These are phyloP conservation scores for Trichogramma dendrolimi DNA, from an alignment of 2,888 invertebrate genomes.

Conservation along the genomic window DNA sequence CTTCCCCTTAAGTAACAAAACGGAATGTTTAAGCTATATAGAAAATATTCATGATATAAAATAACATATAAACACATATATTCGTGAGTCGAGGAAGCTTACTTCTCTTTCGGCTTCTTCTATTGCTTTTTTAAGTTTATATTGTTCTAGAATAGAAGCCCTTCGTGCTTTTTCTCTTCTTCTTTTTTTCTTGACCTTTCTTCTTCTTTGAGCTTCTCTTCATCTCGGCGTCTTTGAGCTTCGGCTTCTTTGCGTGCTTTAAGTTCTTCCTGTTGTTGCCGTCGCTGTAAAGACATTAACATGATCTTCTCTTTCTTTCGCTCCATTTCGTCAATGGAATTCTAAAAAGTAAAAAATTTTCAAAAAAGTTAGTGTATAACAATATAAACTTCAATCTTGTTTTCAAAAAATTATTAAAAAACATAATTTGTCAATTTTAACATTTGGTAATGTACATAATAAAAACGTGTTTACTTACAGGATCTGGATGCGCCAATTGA, in stretches of 20 bases:
- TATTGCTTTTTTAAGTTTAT: constrained; percentile 87
- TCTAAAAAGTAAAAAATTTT: constrained; percentile 54
- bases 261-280: constrained; percentile 85
- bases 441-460: constrained; percentile 9
- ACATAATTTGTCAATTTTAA: background rate
- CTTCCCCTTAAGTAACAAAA: constrained; percentile 62
- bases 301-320: constrained; percentile 88
- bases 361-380: background rate
- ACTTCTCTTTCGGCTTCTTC: constrained; percentile 88
- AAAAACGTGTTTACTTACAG: constrained; percentile 54
- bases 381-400: background rate
- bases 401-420: background rate
- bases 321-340: constrained; percentile 85
- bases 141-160: constrained; percentile 85
- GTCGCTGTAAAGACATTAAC: constrained; percentile 81
- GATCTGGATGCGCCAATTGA: constrained; percentile 64
- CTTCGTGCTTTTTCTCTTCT: constrained; percentile 79
- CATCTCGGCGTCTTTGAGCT: constrained; percentile 69
- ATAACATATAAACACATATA: background rate
- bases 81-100: constrained; percentile 24
- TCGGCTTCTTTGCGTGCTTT: constrained; percentile 81
- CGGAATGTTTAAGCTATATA: background rate
- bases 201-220: constrained; percentile 72
- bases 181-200: constrained; percentile 69
- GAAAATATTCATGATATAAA: background rate